These are phyloP conservation scores for Mormyrus lacerda DNA, from an alignment of 2,113 vertebrate species.

Conservation along the genomic window DNA sequence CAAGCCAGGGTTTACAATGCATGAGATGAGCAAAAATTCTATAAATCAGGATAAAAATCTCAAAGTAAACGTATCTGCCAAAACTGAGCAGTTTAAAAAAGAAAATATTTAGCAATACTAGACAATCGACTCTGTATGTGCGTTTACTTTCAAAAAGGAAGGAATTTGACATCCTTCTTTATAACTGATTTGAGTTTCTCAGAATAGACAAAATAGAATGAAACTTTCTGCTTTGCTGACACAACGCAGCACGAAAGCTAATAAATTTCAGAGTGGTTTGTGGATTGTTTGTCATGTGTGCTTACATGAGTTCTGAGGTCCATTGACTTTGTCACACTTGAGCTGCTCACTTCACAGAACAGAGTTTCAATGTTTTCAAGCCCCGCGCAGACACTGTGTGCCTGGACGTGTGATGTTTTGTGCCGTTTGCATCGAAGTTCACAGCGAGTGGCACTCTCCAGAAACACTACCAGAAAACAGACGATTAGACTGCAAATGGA, in stretches of 20 bases:
- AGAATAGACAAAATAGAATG: slow-evolving; percentile 7
- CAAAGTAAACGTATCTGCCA: slow-evolving; percentile 81
- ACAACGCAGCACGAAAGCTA: too few relatives aligned
- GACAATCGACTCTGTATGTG: slow-evolving; percentile 72
- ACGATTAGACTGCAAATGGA: not conserved
- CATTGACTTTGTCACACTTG: not conserved
- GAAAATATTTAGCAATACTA: slow-evolving; percentile 77
- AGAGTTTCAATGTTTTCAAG: not conserved
- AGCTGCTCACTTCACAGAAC: not conserved
- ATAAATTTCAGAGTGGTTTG: not conserved
- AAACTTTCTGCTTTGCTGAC: not conserved
- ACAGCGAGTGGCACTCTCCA: not conserved
- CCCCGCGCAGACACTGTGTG: not conserved
- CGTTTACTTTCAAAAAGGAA: slow-evolving; percentile 43
- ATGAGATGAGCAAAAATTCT: slow-evolving; percentile 79
- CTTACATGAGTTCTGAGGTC: not conserved
- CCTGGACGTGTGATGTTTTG: not conserved
- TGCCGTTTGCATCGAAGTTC: not conserved
- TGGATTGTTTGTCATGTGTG: not conserved
- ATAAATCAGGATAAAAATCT: slow-evolving; percentile 89
- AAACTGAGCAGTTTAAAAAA: slow-evolving; percentile 79
- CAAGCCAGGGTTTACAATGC: slow-evolving; percentile 83
- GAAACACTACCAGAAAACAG: not conserved
- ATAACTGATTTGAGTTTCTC: slow-evolving; percentile 36
- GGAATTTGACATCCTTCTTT: slow-evolving; percentile 31